Conservation (phyloP, 2,113 vertebrate species). For the Hiodon tergisus region DNA sequence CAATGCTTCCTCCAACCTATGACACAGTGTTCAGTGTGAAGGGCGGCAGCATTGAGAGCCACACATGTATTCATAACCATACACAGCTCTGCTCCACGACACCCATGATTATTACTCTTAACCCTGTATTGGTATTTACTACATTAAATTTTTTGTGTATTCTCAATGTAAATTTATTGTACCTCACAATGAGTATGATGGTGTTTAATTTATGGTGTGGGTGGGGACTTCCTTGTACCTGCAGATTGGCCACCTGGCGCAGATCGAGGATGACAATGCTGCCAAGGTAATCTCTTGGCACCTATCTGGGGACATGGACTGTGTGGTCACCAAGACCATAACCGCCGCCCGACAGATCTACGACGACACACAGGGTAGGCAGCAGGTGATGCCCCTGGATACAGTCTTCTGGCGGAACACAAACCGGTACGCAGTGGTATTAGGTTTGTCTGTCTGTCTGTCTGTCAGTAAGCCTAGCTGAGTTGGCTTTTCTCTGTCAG, state of each 20-base stretch:
- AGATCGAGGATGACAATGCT: constrained; percentile 70
- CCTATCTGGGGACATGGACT: constrained; percentile 85
- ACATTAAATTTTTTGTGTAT: neutral
- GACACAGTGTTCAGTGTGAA: too few species aligned
- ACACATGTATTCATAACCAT: too few species aligned
- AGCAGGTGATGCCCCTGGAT: constrained; percentile 85
- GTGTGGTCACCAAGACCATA: constrained; percentile 78
- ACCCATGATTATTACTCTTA: too few species aligned
- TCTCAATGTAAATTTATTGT: too few species aligned
- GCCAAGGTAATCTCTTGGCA: constrained; percentile 91
- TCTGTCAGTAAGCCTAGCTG: neutral
- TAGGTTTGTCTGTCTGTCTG: neutral
- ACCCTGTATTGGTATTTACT: too few species aligned
- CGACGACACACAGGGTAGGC: constrained; percentile 67
- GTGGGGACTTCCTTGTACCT: constrained; percentile 3
- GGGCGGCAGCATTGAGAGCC: too few species aligned
- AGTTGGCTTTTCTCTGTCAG: neutral
- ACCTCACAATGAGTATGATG: too few species aligned
- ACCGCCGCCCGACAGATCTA: constrained; percentile 70
- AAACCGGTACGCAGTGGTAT: constrained; percentile 61
- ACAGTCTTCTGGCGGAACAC: constrained; percentile 68
- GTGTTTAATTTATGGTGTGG: neutral
- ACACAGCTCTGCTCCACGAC: too few species aligned
- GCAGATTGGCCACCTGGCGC: constrained; percentile 83
- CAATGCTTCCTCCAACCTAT: too few species aligned